Conservation (phyloP, 1,140 invertebrate genomes). For the Saccostrea echinata region DNA sequence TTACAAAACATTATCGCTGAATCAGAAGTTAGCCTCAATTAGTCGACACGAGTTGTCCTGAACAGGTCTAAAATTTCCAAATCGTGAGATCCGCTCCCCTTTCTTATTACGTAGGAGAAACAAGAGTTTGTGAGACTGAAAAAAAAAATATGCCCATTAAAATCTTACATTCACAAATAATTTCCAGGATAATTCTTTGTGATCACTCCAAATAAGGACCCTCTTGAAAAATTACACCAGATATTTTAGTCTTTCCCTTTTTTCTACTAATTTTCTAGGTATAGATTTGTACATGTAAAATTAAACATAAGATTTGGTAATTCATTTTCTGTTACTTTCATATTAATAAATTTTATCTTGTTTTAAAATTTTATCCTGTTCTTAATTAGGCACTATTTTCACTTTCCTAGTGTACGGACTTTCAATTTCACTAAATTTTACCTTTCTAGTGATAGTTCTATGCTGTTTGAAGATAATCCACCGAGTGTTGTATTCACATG, state of each 20-base stretch:
- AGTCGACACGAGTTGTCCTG: conserved; percentile 50
- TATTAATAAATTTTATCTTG: too few species aligned
- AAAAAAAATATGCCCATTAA: not conserved
- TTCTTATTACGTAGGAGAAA: conserved; percentile 38
- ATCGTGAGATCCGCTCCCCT: conserved; percentile 50
- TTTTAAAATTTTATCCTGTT: too few species aligned
- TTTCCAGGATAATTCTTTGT: too few species aligned
- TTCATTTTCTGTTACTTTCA: too few species aligned
- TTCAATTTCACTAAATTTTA: not conserved
- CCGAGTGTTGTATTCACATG: conserved; percentile 47
- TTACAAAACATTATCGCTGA: not conserved
- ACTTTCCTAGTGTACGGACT: too few species aligned
- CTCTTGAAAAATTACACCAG: too few species aligned
- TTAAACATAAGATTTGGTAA: too few species aligned
- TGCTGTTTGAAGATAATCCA: conserved; percentile 51
- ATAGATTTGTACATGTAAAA: too few species aligned
- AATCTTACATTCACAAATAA: not conserved
- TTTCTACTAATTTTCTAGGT: too few species aligned
- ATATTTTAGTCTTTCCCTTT: too few species aligned
- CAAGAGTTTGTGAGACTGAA: conserved; percentile 45
- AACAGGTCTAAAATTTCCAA: conserved; percentile 55
- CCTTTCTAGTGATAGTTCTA: conserved; percentile 44
- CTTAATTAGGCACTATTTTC: too few species aligned
- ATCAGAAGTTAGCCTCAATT: conserved; percentile 49
- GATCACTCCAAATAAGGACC: too few species aligned